phyloP scores from a whole-genome alignment of 2,113 vertebrate genomes.

The Hippocampus guttulatus region DNA sequence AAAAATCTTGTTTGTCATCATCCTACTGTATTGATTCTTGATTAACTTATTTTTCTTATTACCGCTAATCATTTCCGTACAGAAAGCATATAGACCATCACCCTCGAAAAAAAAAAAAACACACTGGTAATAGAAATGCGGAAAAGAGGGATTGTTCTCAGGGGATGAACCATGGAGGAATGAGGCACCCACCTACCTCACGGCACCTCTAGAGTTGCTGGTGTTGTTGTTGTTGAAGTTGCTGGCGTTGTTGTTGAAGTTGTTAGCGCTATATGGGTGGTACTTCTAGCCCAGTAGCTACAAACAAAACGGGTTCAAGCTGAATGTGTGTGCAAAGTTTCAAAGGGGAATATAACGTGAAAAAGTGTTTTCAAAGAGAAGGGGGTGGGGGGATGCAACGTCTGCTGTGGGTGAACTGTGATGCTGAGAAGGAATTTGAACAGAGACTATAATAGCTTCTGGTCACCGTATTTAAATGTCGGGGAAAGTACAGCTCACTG shows the following conservation, averaged over 20 bases:
- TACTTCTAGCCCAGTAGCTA: constrained; percentile 30
- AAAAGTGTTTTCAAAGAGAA: constrained; percentile 29
- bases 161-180: constrained; percentile 51
- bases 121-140: constrained; percentile 29
- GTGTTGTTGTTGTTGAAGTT: constrained; percentile 30
- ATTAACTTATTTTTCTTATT: constrained; percentile 12
- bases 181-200: constrained; percentile 20
- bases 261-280: constrained; percentile 19
- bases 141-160: constrained; percentile 22
- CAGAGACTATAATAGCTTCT: constrained; percentile 43
- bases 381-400: constrained; percentile 31
- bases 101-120: constrained; percentile 27
- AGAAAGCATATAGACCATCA: constrained; percentile 38
- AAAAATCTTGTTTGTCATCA: constrained; percentile 48
- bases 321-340: constrained; percentile 18
- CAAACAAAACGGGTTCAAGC: constrained; percentile 49
- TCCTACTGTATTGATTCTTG: constrained; percentile 41
- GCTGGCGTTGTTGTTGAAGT: constrained; percentile 32
- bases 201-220: constrained; percentile 23
- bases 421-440: constrained; percentile 33
- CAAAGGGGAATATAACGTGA: constrained; percentile 27
- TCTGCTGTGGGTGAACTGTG: constrained; percentile 32
- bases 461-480: constrained; percentile 44
- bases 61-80: constrained; percentile 33
- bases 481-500: constrained; percentile 44